A percentile compares a stretch with the other conserved stretches of the same genome.
Conservation (phyloP, 2,797 vertebrate genomes). For the Merluccius polli region DNA sequence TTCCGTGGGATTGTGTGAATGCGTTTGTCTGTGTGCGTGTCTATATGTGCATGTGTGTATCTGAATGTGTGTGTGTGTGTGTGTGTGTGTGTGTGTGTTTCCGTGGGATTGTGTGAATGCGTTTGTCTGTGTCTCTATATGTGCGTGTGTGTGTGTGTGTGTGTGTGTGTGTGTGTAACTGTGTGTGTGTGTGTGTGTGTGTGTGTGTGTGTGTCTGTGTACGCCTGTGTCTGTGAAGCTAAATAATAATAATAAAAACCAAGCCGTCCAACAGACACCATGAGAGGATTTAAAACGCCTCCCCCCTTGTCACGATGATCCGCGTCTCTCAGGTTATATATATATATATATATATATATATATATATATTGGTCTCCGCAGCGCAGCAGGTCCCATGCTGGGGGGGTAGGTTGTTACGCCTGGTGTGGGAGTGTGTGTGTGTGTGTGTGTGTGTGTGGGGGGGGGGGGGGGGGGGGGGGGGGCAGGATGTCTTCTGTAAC, state of each 20-base stretch:
- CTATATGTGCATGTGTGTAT: background rate
- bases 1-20: background rate
- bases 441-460: no score
- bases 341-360: conserved; percentile 24
- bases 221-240: no score
- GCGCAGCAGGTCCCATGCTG: conserved; percentile 24
- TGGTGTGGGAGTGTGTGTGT: no score
- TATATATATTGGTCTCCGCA: conserved; percentile 9
- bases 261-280: no score
- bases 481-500: conserved; percentile 69
- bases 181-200: no score
- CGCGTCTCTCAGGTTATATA: background rate
- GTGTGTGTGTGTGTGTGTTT: background rate
- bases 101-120: background rate
- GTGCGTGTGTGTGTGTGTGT: background rate
- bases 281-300: background rate
- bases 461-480: conserved; percentile 23
- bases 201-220: no score
- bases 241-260: no score
- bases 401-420: conserved; percentile 25
- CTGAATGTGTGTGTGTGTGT: background rate
- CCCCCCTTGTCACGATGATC: no score
- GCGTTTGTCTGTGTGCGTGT: conserved; percentile 1
- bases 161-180: background rate
- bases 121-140: background rate